A percentile compares a stretch with the other conserved stretches of the same genome.
Evolutionary conservation across 2,888 invertebrate species (phyloP).

Genomic region (Caenorhabditis sulstoni): DNA sequence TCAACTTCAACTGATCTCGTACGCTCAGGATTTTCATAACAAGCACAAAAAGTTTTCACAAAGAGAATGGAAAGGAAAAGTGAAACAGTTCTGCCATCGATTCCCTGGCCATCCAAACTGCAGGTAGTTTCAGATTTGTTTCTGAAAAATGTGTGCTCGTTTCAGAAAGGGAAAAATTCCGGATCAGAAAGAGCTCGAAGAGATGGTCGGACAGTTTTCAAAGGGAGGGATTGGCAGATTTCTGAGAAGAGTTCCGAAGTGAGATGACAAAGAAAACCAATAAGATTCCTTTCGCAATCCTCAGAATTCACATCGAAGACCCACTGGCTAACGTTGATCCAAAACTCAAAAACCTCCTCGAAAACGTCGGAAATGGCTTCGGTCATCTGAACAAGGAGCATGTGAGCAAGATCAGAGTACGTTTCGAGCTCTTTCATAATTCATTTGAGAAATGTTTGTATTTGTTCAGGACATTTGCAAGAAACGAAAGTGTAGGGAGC

Average conservation of each 20-base stretch:
- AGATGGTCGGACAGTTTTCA: constrained; percentile 47
- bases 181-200: constrained; percentile 57
- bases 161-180: constrained; percentile 56
- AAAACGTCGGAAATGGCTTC: constrained; percentile 22
- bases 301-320: constrained; percentile 62
- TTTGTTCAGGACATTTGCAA: constrained; percentile 52
- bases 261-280: not conserved
- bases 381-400: constrained; percentile 52
- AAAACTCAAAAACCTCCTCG: constrained; percentile 25
- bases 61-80: constrained; percentile 59
- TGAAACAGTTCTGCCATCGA: constrained; percentile 62
- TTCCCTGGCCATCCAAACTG: constrained; percentile 69
- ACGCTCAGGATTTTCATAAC: constrained; percentile 40
- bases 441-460: not conserved
- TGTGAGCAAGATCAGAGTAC: constrained; percentile 37
- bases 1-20: no score
- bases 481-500: constrained; percentile 54
- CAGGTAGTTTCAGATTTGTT: constrained; percentile 50
- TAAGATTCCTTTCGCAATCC: not conserved
- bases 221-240: constrained; percentile 58
- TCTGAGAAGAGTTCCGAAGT: constrained; percentile 62
- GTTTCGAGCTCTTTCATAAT: not conserved
- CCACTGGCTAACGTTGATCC: constrained; percentile 57
- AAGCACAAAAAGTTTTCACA: constrained; percentile 29
- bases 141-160: not conserved